Evolutionary conservation across 2,113 vertebrate genomes (phyloP).

Genomic region (Vanacampus margaritifer): DNA sequence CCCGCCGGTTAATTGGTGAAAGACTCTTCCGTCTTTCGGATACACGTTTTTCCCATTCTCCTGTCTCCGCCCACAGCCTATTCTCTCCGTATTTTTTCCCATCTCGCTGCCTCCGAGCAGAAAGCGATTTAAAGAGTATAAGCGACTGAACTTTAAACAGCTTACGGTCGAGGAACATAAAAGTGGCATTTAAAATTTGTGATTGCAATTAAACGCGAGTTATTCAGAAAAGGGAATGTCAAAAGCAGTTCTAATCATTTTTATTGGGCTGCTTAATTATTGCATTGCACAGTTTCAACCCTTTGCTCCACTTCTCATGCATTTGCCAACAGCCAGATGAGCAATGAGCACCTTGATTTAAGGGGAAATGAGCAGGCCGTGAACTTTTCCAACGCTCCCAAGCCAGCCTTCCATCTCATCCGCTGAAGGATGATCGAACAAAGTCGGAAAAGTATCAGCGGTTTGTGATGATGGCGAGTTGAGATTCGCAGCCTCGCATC

Average conservation of each 20-base stretch:
- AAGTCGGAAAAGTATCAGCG: not conserved
- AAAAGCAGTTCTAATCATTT: conserved; percentile 82
- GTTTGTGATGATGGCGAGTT: not conserved
- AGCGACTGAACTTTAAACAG: conserved; percentile 79
- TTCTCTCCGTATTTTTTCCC: conserved; percentile 36
- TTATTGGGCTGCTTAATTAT: conserved; percentile 79
- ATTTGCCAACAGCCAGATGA: conserved; percentile 68
- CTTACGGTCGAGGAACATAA: conserved; percentile 78
- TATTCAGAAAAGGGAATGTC: conserved; percentile 78
- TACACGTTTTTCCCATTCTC: conserved; percentile 37
- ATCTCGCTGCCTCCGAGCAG: conserved; percentile 52
- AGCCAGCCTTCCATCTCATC: conserved; percentile 55
- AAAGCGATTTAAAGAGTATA: conserved; percentile 77
- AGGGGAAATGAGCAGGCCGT: conserved; percentile 49
- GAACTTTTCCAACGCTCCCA: conserved; percentile 44
- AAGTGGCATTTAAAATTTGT: conserved; percentile 82
- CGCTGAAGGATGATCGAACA: conserved; percentile 59
- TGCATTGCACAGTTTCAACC: conserved; percentile 72
- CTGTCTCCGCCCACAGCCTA: conserved; percentile 22
- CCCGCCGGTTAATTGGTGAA: conserved; percentile 48
- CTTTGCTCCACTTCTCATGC: conserved; percentile 57
- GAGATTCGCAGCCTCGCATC: conserved; percentile 1
- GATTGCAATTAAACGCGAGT: conserved; percentile 80
- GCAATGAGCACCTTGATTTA: conserved; percentile 51
- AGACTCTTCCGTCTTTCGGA: conserved; percentile 25